Evolutionary conservation across 2,113 vertebrate genomes (phyloP).

Genomic region (Elephantulus edwardii): DNA sequence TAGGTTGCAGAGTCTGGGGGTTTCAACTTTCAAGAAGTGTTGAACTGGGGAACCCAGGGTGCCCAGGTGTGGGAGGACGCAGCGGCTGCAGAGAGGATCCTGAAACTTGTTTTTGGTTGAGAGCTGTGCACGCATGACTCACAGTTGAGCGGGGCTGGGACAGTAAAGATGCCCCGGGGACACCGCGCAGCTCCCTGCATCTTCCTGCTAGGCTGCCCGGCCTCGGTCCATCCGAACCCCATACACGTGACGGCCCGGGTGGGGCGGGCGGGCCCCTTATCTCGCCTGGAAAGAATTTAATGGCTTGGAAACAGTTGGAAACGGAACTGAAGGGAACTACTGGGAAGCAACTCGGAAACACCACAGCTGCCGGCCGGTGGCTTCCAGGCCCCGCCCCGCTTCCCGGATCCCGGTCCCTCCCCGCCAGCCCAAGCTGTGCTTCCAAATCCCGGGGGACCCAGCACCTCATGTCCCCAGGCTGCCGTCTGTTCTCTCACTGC

Average conservation of each 20-base stretch:
- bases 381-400: conserved; percentile 20
- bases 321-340: conserved; percentile 67
- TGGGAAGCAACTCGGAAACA: conserved; percentile 72
- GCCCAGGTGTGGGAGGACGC: not conserved
- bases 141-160: conserved; percentile 30
- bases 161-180: conserved; percentile 5
- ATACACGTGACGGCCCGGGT: conserved; percentile 66
- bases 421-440: not conserved
- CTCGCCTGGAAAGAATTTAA: conserved; percentile 81
- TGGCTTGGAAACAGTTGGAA: conserved; percentile 78
- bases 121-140: conserved; percentile 57
- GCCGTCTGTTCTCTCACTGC: not conserved
- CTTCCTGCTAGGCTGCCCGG: not conserved
- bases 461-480: not conserved
- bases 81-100: not conserved
- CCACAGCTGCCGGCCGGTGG: not conserved
- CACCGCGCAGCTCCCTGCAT: not conserved
- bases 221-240: not conserved
- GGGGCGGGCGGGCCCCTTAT: conserved; percentile 73
- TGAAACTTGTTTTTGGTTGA: conserved; percentile 28
- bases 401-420: conserved; percentile 11
- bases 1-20: not conserved
- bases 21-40: not conserved
- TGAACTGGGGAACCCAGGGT: not conserved
- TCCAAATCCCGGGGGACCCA: not conserved